These are phyloP conservation scores for Lemur catta DNA, from an alignment of 2,797 vertebrate species.

Conservation along the genomic window DNA sequence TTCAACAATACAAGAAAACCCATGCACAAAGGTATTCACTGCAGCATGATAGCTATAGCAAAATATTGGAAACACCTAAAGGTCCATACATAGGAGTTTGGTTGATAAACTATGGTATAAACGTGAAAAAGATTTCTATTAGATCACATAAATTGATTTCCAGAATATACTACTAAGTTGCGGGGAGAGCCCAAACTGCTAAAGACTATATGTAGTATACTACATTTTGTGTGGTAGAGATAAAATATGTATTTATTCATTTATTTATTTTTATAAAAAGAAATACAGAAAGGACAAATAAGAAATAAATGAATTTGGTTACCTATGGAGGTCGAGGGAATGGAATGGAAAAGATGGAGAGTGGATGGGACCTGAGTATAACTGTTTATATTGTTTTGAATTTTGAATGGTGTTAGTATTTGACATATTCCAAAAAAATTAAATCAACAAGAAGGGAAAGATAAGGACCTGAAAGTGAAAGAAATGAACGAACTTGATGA, in stretches of 20 bases:
- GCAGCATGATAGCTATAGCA: not conserved
- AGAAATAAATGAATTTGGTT: not conserved
- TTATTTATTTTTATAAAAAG: not conserved
- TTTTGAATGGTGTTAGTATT: not conserved
- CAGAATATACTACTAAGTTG: not conserved
- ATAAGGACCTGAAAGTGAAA: not conserved
- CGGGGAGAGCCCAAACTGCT: not conserved
- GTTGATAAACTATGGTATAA: not conserved
- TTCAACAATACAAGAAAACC: not conserved
- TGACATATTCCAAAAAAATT: slow-evolving; percentile 5
- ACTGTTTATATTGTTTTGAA: not conserved
- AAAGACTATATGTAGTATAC: not conserved
- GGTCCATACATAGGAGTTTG: not conserved
- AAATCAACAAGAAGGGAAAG: not conserved
- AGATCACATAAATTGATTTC: not conserved
- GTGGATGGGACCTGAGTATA: not conserved
- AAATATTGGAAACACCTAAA: not conserved
- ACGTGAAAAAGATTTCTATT: not conserved
- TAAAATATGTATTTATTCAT: not conserved
- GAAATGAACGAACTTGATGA: not conserved
- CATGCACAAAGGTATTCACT: not conserved
- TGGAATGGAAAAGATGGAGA: not conserved
- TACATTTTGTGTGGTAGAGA: not conserved
- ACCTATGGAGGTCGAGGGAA: not conserved
- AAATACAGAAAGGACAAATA: not conserved